Conservation (phyloP, 2,113 vertebrate species). For the Tupaia tana region DNA sequence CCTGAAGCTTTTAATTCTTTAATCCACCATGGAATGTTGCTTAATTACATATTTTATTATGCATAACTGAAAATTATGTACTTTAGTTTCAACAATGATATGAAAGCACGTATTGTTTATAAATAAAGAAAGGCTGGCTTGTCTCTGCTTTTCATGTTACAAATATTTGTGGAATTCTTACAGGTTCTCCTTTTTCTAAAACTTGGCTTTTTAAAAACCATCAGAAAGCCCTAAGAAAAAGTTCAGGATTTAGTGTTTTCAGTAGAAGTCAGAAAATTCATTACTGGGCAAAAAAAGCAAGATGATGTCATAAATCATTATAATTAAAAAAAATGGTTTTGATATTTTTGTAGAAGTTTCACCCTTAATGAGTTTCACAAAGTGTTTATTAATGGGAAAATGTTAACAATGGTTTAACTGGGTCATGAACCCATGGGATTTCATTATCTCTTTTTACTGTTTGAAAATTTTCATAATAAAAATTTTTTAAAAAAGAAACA, state of each 20-base stretch:
- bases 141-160: slow-evolving; percentile 57
- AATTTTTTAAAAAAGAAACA: background rate
- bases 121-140: slow-evolving; percentile 77
- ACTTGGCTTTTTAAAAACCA: slow-evolving; percentile 66
- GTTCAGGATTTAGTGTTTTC: slow-evolving; percentile 33
- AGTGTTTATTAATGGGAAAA: slow-evolving; percentile 24
- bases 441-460: background rate
- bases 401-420: background rate
- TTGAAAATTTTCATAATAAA: background rate
- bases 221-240: slow-evolving; percentile 14
- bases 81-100: slow-evolving; percentile 80
- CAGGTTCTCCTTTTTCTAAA: slow-evolving; percentile 68
- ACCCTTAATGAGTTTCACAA: slow-evolving; percentile 24
- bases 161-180: slow-evolving; percentile 77
- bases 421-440: background rate
- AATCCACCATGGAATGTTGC: slow-evolving; percentile 83
- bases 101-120: slow-evolving; percentile 82
- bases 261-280: slow-evolving; percentile 45
- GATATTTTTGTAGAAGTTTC: background rate
- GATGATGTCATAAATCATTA: background rate
- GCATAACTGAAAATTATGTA: slow-evolving; percentile 83
- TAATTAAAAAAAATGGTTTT: background rate
- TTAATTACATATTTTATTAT: slow-evolving; percentile 86
- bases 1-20: slow-evolving; percentile 85
- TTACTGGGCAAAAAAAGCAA: slow-evolving; percentile 8